Evolutionary conservation across 2,113 vertebrate genomes (phyloP), one percentile per base, ranked within the genome.

Genomic region (Gorsachius goisagi): DNA sequence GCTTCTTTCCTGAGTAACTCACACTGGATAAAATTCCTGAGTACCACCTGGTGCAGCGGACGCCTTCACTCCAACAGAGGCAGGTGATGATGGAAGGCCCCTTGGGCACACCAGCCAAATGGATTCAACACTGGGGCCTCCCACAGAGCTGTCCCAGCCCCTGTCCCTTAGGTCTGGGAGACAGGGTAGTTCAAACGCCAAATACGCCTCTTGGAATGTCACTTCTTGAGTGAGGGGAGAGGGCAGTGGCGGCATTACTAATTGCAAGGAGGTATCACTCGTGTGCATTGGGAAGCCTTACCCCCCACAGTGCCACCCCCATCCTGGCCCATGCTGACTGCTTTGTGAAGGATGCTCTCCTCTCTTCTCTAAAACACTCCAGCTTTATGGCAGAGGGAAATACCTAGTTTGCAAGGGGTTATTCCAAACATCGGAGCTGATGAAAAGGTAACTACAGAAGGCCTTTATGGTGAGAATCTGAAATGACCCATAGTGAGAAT

Each of bases 41-140:
- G 92, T 90, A 83, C 89, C 96, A 97, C 97, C 96, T 95, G 97
- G 95, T 52, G 79, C 95, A 90, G 87, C 0, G 3, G 87, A 52
- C 1, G 26, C 78, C 88, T 80, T 86, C 0, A 0, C 75, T 82
- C 2, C 4, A 4, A 27, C 2, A 0, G 93, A 81, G 79, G 92
- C 85, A 76, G 77, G 96, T 91, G 97, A 96, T 96, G 97, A 97
- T 63, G 66, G 97, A 97, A 94, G 79, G 90, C 68, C 95, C 97
- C 96, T 90, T 97, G 96, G 93, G 97, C 93, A 97, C 89, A 69
- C 27, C 55, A 85, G 87, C 41, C 95, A 97, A 97, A 97, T 96
- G 93, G 87, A 97, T 91, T 96, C 91, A 67, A 90, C 82, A 93
- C 79, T 53, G 37, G 50, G 95, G 96, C 97, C 97, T 85, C 97